Evolutionary conservation across 2,888 invertebrate species (phyloP).

Genomic region (Morinoia aosen): DNA sequence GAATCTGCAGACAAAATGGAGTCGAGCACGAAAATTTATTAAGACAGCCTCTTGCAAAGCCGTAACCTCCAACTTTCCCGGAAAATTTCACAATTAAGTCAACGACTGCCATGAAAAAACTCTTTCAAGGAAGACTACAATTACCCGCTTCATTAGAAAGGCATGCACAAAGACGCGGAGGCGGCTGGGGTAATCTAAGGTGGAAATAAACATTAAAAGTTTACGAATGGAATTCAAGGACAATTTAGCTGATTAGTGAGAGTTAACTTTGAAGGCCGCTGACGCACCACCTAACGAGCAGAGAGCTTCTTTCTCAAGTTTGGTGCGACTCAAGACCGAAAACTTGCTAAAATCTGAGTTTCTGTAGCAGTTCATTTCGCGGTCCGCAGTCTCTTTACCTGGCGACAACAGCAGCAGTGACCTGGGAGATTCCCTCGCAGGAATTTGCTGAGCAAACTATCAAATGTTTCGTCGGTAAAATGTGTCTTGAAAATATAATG

Average conservation of each 20-base stretch:
- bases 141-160: neutral
- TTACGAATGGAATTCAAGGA: neutral
- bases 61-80: neutral
- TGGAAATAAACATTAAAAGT: neutral
- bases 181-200: neutral
- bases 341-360: neutral
- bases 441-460: too few relatives aligned
- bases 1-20: neutral
- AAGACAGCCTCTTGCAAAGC: neutral
- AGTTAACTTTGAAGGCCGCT: neutral
- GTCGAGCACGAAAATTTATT: neutral
- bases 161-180: neutral
- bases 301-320: neutral
- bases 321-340: neutral
- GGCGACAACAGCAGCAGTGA: neutral
- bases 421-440: neutral
- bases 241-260: neutral
- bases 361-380: neutral
- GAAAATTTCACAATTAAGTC: neutral
- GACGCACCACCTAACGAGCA: neutral
- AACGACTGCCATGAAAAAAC: neutral
- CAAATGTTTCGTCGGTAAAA: too few relatives aligned
- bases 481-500: too few relatives aligned
- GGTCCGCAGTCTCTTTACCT: neutral
- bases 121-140: neutral